Evolutionary conservation across 2,888 invertebrate genomes (phyloP), one percentile per base, ranked within the genome.

Genomic region (Meloe dianella): DNA sequence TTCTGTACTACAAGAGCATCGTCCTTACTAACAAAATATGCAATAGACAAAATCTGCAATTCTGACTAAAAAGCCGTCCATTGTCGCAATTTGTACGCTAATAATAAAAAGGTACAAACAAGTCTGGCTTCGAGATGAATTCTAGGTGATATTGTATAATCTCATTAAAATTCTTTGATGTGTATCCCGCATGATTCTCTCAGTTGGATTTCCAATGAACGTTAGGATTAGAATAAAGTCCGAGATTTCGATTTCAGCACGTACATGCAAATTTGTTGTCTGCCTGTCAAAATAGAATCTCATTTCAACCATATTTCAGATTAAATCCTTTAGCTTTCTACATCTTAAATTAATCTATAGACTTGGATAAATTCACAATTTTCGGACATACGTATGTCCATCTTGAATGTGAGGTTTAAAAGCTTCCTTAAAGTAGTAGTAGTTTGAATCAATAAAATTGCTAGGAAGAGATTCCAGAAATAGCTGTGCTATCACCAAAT

Each of bases 131-230:
- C 2, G 10, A 58, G 7, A 6, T 32, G 32, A 17, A 3, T 17
- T 6, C 6, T 1, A 9, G 58, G 14, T 29, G 32, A 35, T n/a
- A 7, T 51, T 10, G 22, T 51, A 22, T 24, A 24, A 54, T 54
- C 47, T 47, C 47, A 47, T 47, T 47, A 47, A 47, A 47, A 47
- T 47, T 47, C 47, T 47, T 47, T 47, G 47, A 47, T 47, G 20
- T 47, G 20, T 9, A 47, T 24, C 24, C 12, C 4, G 1, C 1
- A 24, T 54, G 17, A 24, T 54, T 24, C 24, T 54, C 24, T 5
- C 24, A 54, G 24, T 54, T 54, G 54, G 20, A 22, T 54, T 54
- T 54, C 24, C 54, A 14, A 54, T 54, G 54, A 54, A 54, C 20
- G 54, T 22, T 20, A 12, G 54, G 54, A 54, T 54, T 54, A 24